Evolutionary conservation across 2,113 vertebrate species (phyloP), one percentile per base, ranked within the genome.

Genomic region (Zosterops pallidus): DNA sequence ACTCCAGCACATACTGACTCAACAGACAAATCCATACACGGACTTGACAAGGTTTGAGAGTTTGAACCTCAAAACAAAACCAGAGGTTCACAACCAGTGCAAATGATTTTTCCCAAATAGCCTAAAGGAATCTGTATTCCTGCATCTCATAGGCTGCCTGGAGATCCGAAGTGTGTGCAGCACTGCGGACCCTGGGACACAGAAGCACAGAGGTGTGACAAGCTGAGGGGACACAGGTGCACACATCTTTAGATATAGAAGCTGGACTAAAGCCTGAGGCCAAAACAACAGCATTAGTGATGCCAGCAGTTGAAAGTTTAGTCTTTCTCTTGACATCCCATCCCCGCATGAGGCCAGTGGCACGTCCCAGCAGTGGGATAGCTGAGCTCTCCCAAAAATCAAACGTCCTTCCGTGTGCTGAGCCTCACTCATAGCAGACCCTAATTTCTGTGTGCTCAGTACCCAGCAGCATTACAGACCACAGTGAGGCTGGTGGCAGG

Each of bases 121-220:
- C 29, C 29, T 68, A 9, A 64, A 18, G 2, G 0, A 52, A 76
- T 24, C 5, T 18, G 4, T 31, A 72, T 72, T 49, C 49, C 67
- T 59, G 23, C 29, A 56, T 52, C 26, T 67, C 19, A 10, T 4
- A 33, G 47, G 14, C 6, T 89, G 47, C 21, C 56, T 25, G 10
- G 16, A 19, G 28, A 3, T 25, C 26, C 42, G 65, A 69, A 18
- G 22, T 6, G 3, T 65, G 46, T n/a, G 41, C 24, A 75, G 47
- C 42, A 8, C 37, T 13, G 14, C 0, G 0, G 26, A 15, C 46
- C 37, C 37, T 23, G 28, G 33, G 63, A 46, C 28, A 25, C 35
- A 1, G 81, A 80, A 33, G 41, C n/a, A 20, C 44, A 1, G 81
- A 80, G 44, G 35, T 83, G 57, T 46, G 44, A 37, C 47, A 67